phyloP scores from a whole-genome alignment of 2,888 invertebrate species.

The Ophion slaviceki region DNA sequence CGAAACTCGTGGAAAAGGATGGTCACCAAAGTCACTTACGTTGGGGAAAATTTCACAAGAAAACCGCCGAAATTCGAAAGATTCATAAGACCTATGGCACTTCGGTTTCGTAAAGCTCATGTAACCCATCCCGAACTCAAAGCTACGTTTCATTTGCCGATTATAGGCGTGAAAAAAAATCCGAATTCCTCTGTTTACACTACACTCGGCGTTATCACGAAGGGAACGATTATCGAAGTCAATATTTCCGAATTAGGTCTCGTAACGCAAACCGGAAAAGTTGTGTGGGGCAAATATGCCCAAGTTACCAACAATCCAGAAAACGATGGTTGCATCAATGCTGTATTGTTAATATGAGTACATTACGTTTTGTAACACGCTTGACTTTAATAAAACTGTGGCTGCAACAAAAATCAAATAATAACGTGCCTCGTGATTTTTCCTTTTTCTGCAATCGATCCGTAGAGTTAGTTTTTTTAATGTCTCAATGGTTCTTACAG shows the following conservation, averaged over 20 bases:
- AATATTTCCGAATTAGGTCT: constrained; percentile 99
- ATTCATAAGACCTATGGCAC: constrained; percentile 98
- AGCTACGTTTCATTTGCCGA: constrained; percentile 98
- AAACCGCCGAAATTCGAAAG: constrained; percentile 99
- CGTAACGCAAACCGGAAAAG: constrained; percentile 99
- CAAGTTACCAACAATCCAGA: constrained; percentile 99
- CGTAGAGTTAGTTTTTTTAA: constrained; percentile 25
- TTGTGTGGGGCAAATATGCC: constrained; percentile 99
- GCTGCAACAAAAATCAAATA: not conserved
- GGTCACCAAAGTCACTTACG: constrained; percentile 99
- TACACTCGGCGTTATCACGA: constrained; percentile 98
- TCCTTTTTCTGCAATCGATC: not conserved
- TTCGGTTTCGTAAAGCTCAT: constrained; percentile 98
- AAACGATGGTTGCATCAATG: constrained; percentile 99
- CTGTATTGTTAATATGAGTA: constrained; percentile 94
- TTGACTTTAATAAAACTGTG: constrained; percentile 41
- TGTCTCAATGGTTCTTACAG: constrained; percentile 67
- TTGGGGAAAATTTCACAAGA: constrained; percentile 98
- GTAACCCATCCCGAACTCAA: constrained; percentile 99
- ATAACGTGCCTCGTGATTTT: not conserved
- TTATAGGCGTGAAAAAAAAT: constrained; percentile 99
- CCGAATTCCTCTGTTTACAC: constrained; percentile 99
- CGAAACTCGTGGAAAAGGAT: constrained; percentile 99
- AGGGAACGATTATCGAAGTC: constrained; percentile 98
- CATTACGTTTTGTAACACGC: constrained; percentile 41